A percentile compares a stretch with the other conserved stretches of the same genome.
Conservation (phyloP, 2,113 vertebrate species). For the Tachysurus vachellii region DNA sequence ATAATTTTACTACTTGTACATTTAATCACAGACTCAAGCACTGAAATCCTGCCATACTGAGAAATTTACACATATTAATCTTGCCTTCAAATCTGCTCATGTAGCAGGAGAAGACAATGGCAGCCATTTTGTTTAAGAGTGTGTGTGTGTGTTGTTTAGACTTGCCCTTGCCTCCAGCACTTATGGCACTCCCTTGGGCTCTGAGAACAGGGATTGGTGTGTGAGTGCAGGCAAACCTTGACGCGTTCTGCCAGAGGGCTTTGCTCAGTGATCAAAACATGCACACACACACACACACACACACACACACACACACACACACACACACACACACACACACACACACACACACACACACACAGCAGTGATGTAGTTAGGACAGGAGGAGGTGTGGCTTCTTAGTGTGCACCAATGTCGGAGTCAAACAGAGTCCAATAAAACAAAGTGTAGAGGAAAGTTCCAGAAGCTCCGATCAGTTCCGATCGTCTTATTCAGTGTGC, state of each 20-base stretch:
- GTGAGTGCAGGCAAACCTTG: constrained; percentile 92
- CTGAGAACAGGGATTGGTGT: constrained; percentile 85
- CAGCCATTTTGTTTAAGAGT: constrained; percentile 58
- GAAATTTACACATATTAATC: not conserved
- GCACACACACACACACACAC: constrained; percentile 81
- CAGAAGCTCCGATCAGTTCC: not conserved
- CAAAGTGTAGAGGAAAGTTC: constrained; percentile 17
- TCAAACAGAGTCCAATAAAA: not conserved
- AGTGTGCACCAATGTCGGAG: not conserved
- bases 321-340: constrained; percentile 81
- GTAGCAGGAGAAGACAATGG: constrained; percentile 38
- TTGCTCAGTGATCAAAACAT: constrained; percentile 72
- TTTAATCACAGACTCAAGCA: not conserved
- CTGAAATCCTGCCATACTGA: not conserved
- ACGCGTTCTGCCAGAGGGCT: constrained; percentile 88
- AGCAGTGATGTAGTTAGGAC: constrained; percentile 28
- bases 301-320: constrained; percentile 67
- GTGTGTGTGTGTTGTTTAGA: constrained; percentile 64
- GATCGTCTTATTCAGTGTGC: not conserved
- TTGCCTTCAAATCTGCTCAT: constrained; percentile 5
- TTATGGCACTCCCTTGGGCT: constrained; percentile 89
- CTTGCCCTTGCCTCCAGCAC: constrained; percentile 90
- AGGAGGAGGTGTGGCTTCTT: constrained; percentile 12
- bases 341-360: constrained; percentile 64
- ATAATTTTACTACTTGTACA: no score